These are phyloP conservation scores for Cantharis rustica DNA, from an alignment of 2,888 invertebrate genomes.

Conservation along the genomic window DNA sequence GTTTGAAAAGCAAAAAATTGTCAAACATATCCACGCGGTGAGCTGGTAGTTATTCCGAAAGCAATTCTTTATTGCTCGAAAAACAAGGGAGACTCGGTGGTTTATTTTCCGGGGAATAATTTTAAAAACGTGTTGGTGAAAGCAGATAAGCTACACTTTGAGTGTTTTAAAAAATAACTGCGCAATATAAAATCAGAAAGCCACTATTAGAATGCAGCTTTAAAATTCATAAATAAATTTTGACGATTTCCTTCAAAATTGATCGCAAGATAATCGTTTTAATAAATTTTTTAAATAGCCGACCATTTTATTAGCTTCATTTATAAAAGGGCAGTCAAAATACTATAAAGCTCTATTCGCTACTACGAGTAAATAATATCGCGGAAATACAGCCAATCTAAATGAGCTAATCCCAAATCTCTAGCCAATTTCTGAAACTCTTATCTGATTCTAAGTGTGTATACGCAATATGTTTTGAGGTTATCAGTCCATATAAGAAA, in stretches of 20 bases:
- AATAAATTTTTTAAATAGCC: neutral
- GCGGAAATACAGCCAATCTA: conserved; percentile 32
- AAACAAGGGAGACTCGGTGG: neutral
- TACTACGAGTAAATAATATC: neutral
- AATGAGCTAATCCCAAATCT: conserved; percentile 38
- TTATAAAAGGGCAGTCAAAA: neutral
- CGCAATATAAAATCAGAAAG: neutral
- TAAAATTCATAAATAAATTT: neutral
- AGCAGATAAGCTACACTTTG: neutral
- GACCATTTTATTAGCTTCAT: neutral
- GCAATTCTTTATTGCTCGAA: neutral
- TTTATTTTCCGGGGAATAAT: neutral
- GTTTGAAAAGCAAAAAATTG: neutral
- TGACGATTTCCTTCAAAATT: neutral
- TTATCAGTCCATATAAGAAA: conserved; percentile 26
- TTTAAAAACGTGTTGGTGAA: neutral
- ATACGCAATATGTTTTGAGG: conserved; percentile 33
- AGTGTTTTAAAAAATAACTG: neutral
- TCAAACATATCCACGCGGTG: neutral
- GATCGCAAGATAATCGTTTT: neutral
- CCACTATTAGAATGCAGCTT: neutral
- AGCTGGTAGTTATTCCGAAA: neutral
- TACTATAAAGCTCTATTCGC: neutral
- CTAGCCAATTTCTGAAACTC: conserved; percentile 37
- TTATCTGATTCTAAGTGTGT: conserved; percentile 35